Conservation (phyloP, 2,797 vertebrate species). For the Galago senegalensis region DNA sequence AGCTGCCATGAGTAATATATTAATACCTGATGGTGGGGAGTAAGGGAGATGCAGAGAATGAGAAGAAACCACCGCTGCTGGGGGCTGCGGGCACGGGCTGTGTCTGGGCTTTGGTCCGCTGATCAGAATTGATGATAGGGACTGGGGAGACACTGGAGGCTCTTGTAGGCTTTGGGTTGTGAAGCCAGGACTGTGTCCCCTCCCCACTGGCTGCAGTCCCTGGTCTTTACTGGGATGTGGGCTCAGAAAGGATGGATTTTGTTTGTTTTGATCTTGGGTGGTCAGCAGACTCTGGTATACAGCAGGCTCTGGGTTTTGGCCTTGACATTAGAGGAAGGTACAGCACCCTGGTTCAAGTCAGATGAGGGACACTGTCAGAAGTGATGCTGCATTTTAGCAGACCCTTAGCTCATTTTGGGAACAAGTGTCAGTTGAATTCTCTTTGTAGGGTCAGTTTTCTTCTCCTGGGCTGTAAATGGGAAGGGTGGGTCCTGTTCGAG, state of each 20-base stretch:
- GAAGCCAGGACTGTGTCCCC: not conserved
- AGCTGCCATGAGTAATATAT: conserved; percentile 52
- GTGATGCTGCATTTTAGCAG: not conserved
- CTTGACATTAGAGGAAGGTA: not conserved
- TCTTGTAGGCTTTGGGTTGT: rapidly evolving
- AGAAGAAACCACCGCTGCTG: not conserved
- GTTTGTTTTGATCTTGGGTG: not conserved
- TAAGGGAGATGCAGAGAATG: not conserved
- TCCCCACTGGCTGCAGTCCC: not conserved
- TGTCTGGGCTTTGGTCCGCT: not conserved
- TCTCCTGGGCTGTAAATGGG: not conserved
- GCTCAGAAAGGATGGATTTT: not conserved
- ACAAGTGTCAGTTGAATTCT: not conserved
- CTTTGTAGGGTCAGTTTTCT: not conserved
- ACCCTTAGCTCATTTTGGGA: too few relatives aligned
- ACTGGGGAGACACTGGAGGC: not conserved
- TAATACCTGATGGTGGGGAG: conserved; percentile 63
- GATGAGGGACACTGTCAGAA: rapidly evolving
- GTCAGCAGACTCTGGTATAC: not conserved
- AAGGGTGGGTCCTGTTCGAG: not conserved
- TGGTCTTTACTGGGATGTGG: too few relatives aligned
- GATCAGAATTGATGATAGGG: not conserved
- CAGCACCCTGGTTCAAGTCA: not conserved
- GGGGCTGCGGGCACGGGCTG: not conserved
- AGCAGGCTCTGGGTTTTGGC: not conserved